Base-by-base conservation (phyloP, 1,140 invertebrate genomes). In the Pomacea maculata region DNA sequence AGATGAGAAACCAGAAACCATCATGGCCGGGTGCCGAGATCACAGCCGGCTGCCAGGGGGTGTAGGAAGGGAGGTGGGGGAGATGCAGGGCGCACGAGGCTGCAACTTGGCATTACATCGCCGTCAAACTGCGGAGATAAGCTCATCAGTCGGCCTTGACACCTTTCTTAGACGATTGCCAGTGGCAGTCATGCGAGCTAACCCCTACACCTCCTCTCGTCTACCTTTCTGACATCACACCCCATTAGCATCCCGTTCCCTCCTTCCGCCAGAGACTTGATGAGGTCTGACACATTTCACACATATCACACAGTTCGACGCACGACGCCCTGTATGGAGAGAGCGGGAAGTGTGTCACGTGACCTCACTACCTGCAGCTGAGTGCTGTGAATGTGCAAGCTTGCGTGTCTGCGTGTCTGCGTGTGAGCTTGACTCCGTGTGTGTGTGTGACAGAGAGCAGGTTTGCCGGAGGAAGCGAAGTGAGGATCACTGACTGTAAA, bases 371-470 rank as follows among this genome's bases (percentile, higher is more conserved):
- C 71, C 29, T 10, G 17, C 5, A 4, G 34, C 14, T 71, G 7
- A 29, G 7, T 71, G 6, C 68, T 71, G 68, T 71, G 6, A 34
- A 7, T 71, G 68, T 19, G 68, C 45, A 7, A 34, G 71, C 54
- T 19, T 73, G 71, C 19, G 34, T 73, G 71, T 73, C 34, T 73
- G 71, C 6, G 34, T 73, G 73, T 74, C 52, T 55, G 73, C 55
- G 73, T 55, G 73, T 74, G 73, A 55, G 45, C 7, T 1, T 12
- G 52, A 12, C 25, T 25, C 25, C 25, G 25, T 25, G 19, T 12
- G 21, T 6, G 29, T 29, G 71, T 8, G 71, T 29, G 71, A 25
- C 29, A 72, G 71, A 73, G 71, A 45, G 34, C 34, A 45, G 34
- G 34, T 6, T 45, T 45, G 3, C 34, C 34, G 34, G 34, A 45